These are phyloP conservation scores for Drosophila ficusphila DNA, from an alignment of 1,140 invertebrate genomes.

Conservation along the genomic window DNA sequence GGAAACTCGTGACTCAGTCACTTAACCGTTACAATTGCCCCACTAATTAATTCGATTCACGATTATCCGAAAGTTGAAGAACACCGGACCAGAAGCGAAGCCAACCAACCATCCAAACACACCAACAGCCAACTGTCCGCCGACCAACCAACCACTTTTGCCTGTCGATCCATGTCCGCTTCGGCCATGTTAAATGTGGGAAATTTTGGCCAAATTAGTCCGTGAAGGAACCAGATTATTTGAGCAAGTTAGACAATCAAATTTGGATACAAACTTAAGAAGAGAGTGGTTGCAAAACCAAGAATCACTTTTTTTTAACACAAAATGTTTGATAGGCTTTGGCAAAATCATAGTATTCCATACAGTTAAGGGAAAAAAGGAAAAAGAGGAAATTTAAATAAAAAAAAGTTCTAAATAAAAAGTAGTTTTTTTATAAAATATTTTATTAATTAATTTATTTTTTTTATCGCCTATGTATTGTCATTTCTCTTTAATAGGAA, in stretches of 20 bases:
- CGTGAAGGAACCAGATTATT: constrained; percentile 18
- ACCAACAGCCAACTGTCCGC: not conserved
- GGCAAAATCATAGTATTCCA: too few relatives aligned
- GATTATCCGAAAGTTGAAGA: constrained; percentile 49
- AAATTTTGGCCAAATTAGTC: constrained; percentile 23
- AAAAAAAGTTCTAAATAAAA: too few relatives aligned
- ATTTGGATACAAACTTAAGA: not conserved
- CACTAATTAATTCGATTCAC: constrained; percentile 73
- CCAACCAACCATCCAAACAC: constrained; percentile 7
- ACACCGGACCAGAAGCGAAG: constrained; percentile 24
- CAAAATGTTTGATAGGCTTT: too few relatives aligned
- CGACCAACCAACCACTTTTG: constrained; percentile 32
- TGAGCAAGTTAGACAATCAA: not conserved
- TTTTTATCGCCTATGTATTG: too few relatives aligned
- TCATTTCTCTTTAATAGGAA: too few relatives aligned
- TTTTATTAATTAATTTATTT: too few relatives aligned
- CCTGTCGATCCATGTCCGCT: not conserved
- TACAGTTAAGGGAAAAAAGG: too few relatives aligned
- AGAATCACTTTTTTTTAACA: too few relatives aligned
- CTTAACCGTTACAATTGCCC: constrained; percentile 68
- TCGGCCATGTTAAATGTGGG: constrained; percentile 17
- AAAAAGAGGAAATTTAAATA: too few relatives aligned
- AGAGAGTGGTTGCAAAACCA: too few relatives aligned
- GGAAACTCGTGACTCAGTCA: constrained; percentile 57
- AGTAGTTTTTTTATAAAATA: too few relatives aligned